Conservation (phyloP, 2,888 invertebrate species). For the Piscicola geometra region DNA sequence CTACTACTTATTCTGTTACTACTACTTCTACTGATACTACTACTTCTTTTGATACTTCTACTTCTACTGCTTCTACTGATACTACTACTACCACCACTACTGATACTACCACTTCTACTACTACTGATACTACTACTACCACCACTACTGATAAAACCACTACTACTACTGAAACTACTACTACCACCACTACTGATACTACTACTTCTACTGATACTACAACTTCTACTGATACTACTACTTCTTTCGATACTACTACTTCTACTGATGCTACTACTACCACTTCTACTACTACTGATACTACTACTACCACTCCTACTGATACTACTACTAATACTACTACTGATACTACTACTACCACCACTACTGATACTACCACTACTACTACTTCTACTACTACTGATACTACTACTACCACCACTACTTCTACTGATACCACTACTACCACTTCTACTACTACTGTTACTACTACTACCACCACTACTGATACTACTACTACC, state of each 20-base stretch:
- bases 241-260: slow-evolving; percentile 13
- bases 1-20: not conserved
- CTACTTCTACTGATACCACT: not conserved
- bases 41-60: not conserved
- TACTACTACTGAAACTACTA: not conserved
- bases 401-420: not conserved
- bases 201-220: slow-evolving; percentile 21
- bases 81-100: not conserved
- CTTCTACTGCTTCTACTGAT: not conserved
- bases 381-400: no score
- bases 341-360: not conserved
- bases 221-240: slow-evolving; percentile 25
- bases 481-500: slow-evolving; percentile 1
- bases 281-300: slow-evolving; percentile 1
- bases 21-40: no score
- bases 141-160: not conserved
- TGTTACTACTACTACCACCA: not conserved
- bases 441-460: not conserved
- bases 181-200: not conserved
- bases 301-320: slow-evolving; percentile 13
- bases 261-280: not conserved
- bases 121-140: slow-evolving; percentile 1
- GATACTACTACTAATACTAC: not conserved
- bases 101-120: not conserved
- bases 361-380: not conserved